Percentiles rank a stretch among this genome's conserved stretches.
phyloP scores from a whole-genome alignment of 30 jellyfish, hydroid and myxozoan genomes.

The Aurelia coerulea region DNA sequence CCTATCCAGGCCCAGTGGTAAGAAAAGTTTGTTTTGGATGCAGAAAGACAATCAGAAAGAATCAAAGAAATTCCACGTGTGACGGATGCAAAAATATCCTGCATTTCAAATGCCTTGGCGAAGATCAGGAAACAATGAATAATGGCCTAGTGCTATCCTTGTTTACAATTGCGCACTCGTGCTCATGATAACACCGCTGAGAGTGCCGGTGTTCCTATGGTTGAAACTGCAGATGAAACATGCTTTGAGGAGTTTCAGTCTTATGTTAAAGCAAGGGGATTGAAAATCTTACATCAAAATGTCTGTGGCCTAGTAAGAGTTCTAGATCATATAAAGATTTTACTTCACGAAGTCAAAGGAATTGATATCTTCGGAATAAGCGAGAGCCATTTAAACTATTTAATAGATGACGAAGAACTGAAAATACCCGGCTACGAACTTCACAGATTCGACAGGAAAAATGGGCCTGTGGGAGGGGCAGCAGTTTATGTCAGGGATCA shows the following conservation, averaged over 20 bases:
- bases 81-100: conserved; percentile 43
- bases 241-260: conserved; percentile 51
- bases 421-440: conserved; percentile 57
- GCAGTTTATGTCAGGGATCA: conserved; percentile 68
- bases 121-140: conserved; percentile 12
- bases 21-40: too few relatives aligned
- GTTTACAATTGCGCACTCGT: conserved; percentile 26
- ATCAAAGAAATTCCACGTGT: neutral
- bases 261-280: conserved; percentile 55
- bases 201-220: conserved; percentile 25
- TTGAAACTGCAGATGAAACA: conserved; percentile 26
- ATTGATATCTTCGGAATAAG: conserved; percentile 47
- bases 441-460: conserved; percentile 48
- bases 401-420: conserved; percentile 40
- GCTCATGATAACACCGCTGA: conserved; percentile 29
- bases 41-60: too few relatives aligned
- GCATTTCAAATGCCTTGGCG: conserved; percentile 42
- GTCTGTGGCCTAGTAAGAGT: conserved; percentile 60
- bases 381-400: conserved; percentile 49
- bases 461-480: conserved; percentile 67
- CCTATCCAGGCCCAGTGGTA: too few relatives aligned
- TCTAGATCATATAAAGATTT: conserved; percentile 41
- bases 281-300: neutral
- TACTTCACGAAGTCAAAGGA: conserved; percentile 33
- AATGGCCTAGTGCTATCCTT: conserved; percentile 31